A percentile compares a stretch with the other conserved stretches of the same genome.
These are phyloP conservation scores for Chromobotia macracanthus DNA, from an alignment of 2,797 vertebrate species.

Conservation along the genomic window DNA sequence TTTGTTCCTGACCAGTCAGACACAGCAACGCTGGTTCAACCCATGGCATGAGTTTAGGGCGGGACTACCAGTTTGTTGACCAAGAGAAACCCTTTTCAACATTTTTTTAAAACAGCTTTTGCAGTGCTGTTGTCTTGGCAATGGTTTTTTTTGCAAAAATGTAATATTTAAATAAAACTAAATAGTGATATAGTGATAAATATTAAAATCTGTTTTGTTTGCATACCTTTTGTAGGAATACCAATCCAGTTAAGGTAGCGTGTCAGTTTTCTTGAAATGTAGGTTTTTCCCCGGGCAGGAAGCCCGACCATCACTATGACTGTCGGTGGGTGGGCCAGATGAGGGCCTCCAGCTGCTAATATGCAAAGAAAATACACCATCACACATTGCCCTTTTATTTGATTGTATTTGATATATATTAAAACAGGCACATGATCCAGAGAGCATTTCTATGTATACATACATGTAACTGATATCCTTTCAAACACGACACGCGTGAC, in stretches of 20 bases:
- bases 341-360: conserved; percentile 79
- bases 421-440: background rate
- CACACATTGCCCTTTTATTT: background rate
- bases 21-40: background rate
- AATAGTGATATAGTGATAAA: too few species aligned
- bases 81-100: background rate
- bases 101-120: background rate
- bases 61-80: background rate
- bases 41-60: conserved; percentile 1
- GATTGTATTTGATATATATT: background rate
- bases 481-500: background rate
- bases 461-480: background rate
- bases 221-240: conserved; percentile 93
- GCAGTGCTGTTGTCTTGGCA: background rate
- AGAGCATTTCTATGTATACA: background rate
- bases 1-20: background rate
- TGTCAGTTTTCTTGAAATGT: conserved; percentile 96
- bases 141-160: background rate
- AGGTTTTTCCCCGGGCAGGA: conserved; percentile 95
- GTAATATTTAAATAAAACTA: background rate
- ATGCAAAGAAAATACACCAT: conserved; percentile 1
- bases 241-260: conserved; percentile 99
- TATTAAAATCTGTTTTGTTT: background rate
- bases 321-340: conserved; percentile 91
- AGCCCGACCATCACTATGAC: conserved; percentile 99